These are phyloP conservation scores for Lagenorhynchus albirostris DNA, from an alignment of 2,113 vertebrate species.

Conservation along the genomic window DNA sequence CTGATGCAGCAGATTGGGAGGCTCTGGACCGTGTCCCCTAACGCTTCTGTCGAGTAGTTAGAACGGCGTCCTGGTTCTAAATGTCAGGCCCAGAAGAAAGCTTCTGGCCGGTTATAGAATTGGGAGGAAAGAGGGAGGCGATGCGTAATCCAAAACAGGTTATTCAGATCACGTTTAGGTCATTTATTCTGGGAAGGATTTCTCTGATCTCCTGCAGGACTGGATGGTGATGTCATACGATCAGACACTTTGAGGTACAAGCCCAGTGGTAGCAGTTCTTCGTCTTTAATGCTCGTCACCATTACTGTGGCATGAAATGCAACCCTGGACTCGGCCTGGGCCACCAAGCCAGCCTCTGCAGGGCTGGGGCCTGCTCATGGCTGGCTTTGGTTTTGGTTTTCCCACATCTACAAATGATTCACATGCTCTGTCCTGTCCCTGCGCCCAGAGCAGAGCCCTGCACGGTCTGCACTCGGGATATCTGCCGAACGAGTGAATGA, in stretches of 20 bases:
- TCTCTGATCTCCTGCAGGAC: not conserved
- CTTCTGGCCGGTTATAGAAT: no score
- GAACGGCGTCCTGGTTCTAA: accelerated
- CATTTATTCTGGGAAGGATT: no score
- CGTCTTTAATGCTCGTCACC: accelerated
- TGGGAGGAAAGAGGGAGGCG: not conserved
- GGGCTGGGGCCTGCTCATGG: not conserved
- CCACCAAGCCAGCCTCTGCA: no score
- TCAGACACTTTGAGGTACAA: no score
- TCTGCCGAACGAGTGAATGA: not conserved
- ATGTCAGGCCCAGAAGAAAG: not conserved
- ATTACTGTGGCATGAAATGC: accelerated
- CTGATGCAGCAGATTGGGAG: accelerated
- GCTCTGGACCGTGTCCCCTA: not conserved
- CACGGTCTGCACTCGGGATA: not conserved
- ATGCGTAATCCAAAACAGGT: not conserved
- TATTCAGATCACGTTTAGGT: not conserved
- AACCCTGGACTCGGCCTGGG: accelerated
- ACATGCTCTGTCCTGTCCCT: not conserved
- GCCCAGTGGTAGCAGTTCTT: accelerated
- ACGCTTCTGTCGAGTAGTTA: no score
- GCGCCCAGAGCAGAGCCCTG: not conserved
- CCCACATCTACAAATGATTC: not conserved
- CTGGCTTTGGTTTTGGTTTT: not conserved
- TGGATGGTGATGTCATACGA: accelerated